Evolutionary conservation across 2,797 vertebrate species (phyloP).

Genomic region (Champsocephalus esox): DNA sequence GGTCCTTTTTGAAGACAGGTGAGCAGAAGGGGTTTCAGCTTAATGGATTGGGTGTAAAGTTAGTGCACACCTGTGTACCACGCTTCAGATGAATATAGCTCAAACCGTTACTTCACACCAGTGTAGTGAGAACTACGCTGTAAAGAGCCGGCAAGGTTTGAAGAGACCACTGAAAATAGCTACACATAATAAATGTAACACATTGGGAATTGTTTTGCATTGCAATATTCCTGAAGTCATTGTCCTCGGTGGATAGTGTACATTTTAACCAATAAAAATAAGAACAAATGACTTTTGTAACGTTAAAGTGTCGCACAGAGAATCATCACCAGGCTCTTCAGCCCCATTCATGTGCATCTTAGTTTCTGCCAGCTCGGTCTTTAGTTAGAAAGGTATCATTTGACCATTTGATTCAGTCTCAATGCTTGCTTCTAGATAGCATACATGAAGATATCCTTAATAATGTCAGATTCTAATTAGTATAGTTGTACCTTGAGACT

Average conservation of each 20-base stretch:
- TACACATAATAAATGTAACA: background rate
- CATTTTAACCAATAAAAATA: background rate
- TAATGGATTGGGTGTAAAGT: constrained; percentile 72
- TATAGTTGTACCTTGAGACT: background rate
- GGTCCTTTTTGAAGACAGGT: constrained; percentile 69
- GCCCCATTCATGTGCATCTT: too few species aligned
- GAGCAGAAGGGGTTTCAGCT: constrained; percentile 71
- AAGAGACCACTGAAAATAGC: background rate
- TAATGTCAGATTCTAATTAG: background rate
- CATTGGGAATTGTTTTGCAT: background rate
- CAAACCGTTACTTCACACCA: constrained; percentile 15
- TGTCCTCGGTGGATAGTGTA: background rate
- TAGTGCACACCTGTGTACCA: constrained; percentile 60
- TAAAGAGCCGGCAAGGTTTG: background rate
- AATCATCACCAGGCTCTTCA: background rate
- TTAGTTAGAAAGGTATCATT: background rate
- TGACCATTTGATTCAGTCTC: background rate
- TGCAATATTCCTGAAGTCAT: background rate
- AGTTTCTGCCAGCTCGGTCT: too few species aligned
- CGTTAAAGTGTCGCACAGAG: background rate
- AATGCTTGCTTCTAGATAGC: background rate
- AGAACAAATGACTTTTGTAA: background rate
- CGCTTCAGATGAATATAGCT: constrained; percentile 9
- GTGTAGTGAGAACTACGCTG: background rate
- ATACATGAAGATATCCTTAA: background rate